Evolutionary conservation across 2,113 vertebrate species (phyloP), one percentile per base, ranked within the genome.

Genomic region (Hippocampus guttulatus): DNA sequence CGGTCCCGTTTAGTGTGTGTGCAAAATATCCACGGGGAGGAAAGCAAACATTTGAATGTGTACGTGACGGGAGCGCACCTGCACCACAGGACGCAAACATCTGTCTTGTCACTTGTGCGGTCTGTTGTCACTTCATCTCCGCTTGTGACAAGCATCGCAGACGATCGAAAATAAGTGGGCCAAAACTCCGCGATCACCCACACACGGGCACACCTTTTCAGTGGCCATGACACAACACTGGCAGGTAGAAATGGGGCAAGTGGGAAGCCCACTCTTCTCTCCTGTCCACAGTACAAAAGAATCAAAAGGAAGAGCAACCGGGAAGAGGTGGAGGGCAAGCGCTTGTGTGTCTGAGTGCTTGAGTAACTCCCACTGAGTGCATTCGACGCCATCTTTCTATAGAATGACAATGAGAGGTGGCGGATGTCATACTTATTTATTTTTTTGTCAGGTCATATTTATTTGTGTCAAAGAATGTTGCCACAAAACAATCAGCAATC

Each of bases 221-320:
- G 33, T 78, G 74, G 70, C 54, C 62, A 49, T 74, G 75, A 77
- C 16, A 25, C 82, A 68, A 80, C 86, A 23, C 77, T 92, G 90
- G 85, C 92, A 92, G 91, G 90, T 91, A 86, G 88, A 92, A 91
- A 92, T 91, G 88, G 88, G 85, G 91, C 90, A 91, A 91, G 89
- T 81, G 81, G 83, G 76, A 81, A 85, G 83, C 76, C 87, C 75
- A 87, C 80, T 86, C 87, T 88, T 90, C 81, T 88, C 82, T 83
- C 66, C 74, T 73, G 77, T 83, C 57, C 27, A 54, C 70, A 77
- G 77, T 86, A 88, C 89, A 91, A 89, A 89, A 88, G 86, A 89
- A 75, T 79, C 75, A 82, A 76, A 62, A 68, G 70, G 70, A 82
- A 30, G 57, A 73, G 81, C 77, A 81, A 75, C 57, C 12, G 68